Evolutionary conservation across 2,888 invertebrate genomes (phyloP), one percentile per base, ranked within the genome.

Genomic region (Disparrhopalites patrizii): DNA sequence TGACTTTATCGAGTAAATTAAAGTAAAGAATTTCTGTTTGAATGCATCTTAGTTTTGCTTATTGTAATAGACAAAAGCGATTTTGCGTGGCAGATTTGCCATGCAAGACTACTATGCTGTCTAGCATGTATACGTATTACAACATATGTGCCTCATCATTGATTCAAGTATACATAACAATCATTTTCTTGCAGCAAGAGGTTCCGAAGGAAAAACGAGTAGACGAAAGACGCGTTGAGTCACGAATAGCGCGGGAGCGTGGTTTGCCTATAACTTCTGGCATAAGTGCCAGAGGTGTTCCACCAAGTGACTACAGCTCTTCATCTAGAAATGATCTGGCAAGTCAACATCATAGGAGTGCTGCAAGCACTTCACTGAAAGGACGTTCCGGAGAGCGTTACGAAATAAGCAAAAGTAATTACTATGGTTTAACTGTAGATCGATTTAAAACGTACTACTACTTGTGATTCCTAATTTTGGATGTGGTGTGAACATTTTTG

Each of bases 161-260:
- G n/a, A n/a, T n/a, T n/a, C n/a, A n/a, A n/a, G n/a, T n/a, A n/a
- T n/a, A n/a, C n/a, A n/a, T n/a, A 40, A 40, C 15, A 7, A 40
- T 40, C 40, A n/a, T 56, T 40, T 58, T 60, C 15, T n/a, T n/a
- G n/a, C n/a, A n/a, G n/a, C n/a, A 61, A 52, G 64, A 64, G n/a
- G 20, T 56, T 7, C 31, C 36, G 4, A 62, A 62, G 20, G 62
- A 52, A 51, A 62, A 51, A 4, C 47, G 57, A 3, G 7, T 38
- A 5, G 51, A 15, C 2, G 65, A 65, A 18, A 31, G 36, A 18
- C 18, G 58, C 5, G 50, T 38, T 23, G 58, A 65, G 20, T n/a
- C 50, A 15, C 65, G 65, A 1, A 58, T 65, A 25, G 65, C 65
- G n/a, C 15, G 65, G 3, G 65, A 65, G 1, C 65, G 65, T 20